Evolutionary conservation across 2,888 invertebrate genomes (phyloP), one percentile per base, ranked within the genome.

Genomic region (Quadroppia sp.): DNA sequence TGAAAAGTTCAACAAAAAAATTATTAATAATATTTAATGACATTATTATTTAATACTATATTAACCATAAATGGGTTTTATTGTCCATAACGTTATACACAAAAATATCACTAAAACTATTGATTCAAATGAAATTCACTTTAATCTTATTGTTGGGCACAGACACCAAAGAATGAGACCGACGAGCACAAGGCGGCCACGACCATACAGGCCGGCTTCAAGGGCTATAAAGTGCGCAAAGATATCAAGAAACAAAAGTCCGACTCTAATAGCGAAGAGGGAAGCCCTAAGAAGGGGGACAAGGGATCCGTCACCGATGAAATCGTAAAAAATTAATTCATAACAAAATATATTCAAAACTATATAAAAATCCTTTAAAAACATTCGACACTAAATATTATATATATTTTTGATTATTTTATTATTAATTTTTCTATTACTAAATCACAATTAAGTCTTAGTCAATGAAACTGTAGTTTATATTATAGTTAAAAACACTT

Each of bases 161-260:
- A 61, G 67, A 42, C 4, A 69, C 45, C 77, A 23, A 73, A 74
- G 23, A 73, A 75, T 20, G 78, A 76, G 72, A 76, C 77, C 0
- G 75, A 78, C 13, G 76, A 77, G 36, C 75, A 76, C 69, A 77
- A 77, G 40, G 78, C 78, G 17, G 78, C 78, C 13, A 64, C 76
- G 17, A 77, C 76, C 59, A 78, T 78, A 32, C 78, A 78, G 71
- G 76, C 77, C 48, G 76, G 77, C 15, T 78, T 76, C 50, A 74
- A 77, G 15, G 78, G 78, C 0, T 78, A 75, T 71, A 76, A 77
- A 70, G 40, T 48, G 13, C 75, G 77, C 30, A 76, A 74, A 67
- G 75, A 72, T n/a, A 48, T 42, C 20, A 74, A 56, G 23, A 67
- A 67, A 40, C 40, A 67, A 23, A 67, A 67, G 23, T 67, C 67